Evolutionary conservation across 2,797 vertebrate species (phyloP), one percentile per base, ranked within the genome.

Genomic region (Enteromius paludinosus): DNA sequence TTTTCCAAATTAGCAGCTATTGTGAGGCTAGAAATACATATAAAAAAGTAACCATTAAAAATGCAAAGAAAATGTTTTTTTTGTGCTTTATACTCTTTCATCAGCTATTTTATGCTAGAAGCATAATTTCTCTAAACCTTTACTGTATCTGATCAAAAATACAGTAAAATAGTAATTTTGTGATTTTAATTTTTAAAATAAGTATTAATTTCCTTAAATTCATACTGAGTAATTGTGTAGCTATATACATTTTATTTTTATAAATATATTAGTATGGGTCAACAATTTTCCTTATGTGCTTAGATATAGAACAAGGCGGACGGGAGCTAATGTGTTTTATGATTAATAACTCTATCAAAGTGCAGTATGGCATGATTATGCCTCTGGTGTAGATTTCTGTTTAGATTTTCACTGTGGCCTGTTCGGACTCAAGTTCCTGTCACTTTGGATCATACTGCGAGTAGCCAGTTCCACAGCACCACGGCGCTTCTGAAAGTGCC

Each of bases 331-430:
- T 75, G 14, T 62, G n/a, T 68, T 76, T 20, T n/a, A 43, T 86
- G 83, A 88, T 82, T 82, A 79, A 88, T 85, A 25, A 1, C 17
- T 49, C 78, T 64, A 86, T 86, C 78, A 85, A 68, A 41, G 45
- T 59, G 77, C 65, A 69, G 72, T 64, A 88, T 84, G 76, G 83
- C 82, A 68, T 87, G 73, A 73, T 90, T 91, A 82, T 88, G 79
- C 73, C 86, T 85, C 89, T 90, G 89, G 90, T 91, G 89, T 91
- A 89, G 90, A 91, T 91, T 92, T 89, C 78, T 88, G 83, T 90
- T 93, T 91, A 83, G 87, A 89, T 92, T 92, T 91, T 87, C 78
- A 86, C 78, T 88, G 87, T 70, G 82, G 83, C 59, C 69, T 79
- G 79, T 76, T 66, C 5, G 35, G 18, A 52, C 54, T 69, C 15